Percentiles rank a stretch among this genome's conserved stretches.
Conservation (phyloP, 2,888 invertebrate genomes). For the Drosophila multiciliata region DNA sequence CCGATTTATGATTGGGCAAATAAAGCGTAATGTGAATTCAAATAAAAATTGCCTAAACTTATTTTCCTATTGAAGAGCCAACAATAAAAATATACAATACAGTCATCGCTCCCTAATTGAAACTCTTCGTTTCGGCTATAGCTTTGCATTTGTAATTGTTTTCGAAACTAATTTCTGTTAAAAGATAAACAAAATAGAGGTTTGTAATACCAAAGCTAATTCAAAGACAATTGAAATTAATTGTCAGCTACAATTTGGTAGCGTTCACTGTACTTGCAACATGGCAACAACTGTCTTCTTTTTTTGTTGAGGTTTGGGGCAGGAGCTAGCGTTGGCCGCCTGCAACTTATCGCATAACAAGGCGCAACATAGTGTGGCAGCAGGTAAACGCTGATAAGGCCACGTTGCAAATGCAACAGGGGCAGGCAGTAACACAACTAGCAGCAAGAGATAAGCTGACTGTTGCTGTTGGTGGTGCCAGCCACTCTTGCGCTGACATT, state of each 20-base stretch:
- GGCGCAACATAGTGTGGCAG: constrained; percentile 60
- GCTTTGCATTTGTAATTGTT: neutral
- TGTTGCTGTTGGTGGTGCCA: constrained; percentile 21
- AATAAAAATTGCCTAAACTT: constrained; percentile 63
- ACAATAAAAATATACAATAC: constrained; percentile 12
- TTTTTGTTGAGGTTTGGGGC: neutral
- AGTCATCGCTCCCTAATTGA: neutral
- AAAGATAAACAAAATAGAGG: neutral
- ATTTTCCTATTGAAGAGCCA: constrained; percentile 36
- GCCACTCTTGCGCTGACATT: constrained; percentile 47
- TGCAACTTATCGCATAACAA: constrained; percentile 37
- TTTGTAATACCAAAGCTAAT: neutral
- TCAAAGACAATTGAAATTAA: neutral
- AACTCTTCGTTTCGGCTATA: neutral
- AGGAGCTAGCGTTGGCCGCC: constrained; percentile 23
- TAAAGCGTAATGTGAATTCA: constrained; percentile 67
- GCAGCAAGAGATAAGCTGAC: constrained; percentile 58
- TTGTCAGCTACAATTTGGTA: neutral
- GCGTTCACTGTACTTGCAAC: neutral
- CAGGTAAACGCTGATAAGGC: constrained; percentile 58
- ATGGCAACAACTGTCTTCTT: neutral
- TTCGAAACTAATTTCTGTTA: neutral
- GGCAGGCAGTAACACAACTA: constrained; percentile 1
- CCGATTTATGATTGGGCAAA: constrained; percentile 65
- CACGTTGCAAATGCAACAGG: constrained; percentile 23